phyloP scores from a whole-genome alignment of 1,140 invertebrate genomes.

The Melitaea cinxia region DNA sequence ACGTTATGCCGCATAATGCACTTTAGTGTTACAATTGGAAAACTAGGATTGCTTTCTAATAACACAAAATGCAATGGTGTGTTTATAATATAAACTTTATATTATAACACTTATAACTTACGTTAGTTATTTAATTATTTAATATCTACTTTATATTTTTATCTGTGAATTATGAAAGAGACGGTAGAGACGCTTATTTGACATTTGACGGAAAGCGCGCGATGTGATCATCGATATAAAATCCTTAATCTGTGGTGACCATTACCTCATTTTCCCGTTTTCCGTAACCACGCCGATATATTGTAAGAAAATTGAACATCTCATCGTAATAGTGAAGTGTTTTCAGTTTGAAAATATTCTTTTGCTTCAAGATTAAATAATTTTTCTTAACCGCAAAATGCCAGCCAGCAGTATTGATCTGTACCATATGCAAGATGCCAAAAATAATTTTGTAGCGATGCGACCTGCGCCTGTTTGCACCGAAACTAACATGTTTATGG shows the following conservation, averaged over 20 bases:
- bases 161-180: background rate
- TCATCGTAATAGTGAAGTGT: background rate
- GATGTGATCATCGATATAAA: constrained; percentile 25
- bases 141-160: background rate
- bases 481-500: constrained; percentile 64
- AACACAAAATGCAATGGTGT: too few species aligned
- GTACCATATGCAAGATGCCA: constrained; percentile 69
- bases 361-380: background rate
- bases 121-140: background rate
- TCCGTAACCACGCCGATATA: constrained; percentile 20
- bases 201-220: constrained; percentile 28
- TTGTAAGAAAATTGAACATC: background rate
- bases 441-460: constrained; percentile 74
- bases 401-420: constrained; percentile 68
- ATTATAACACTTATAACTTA: too few species aligned
- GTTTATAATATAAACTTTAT: too few species aligned
- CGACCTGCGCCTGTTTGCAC: constrained; percentile 65
- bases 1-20: too few species aligned
- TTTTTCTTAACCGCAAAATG: constrained; percentile 44
- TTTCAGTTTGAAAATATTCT: background rate
- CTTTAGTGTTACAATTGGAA: too few species aligned
- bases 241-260: background rate
- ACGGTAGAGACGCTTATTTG: constrained; percentile 23
- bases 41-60: too few species aligned
- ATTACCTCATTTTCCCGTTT: constrained; percentile 18